Evolutionary conservation across 2,888 invertebrate species (phyloP), one percentile per base, ranked within the genome.

Genomic region (Patella caerulea): DNA sequence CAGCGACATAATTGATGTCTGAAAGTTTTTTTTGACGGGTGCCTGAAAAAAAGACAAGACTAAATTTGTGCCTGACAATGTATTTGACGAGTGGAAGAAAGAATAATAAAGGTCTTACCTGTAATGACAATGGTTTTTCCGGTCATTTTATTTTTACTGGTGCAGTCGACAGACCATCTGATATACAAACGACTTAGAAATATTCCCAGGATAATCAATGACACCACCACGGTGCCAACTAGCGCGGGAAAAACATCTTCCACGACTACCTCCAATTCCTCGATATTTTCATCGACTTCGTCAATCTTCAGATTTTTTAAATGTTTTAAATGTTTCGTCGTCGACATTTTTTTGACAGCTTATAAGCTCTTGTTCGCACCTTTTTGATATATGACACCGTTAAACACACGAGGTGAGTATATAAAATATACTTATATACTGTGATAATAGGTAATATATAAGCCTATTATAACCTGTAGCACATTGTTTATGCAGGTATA

Each of bases 91-190:
- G 45, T 45, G 45, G 9, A 45, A 1, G 45, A 45, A 45, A 45
- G 1, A 45, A 45, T 9, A 45, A 45, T 9, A 9, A 45, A 5
- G 45, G 7, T 24, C 85, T 82, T 80, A 88, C 89, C 89, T 78
- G 87, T 87, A 12, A 89, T 86, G 2, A 89, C 78, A 29, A 88
- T 87, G 0, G 88, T 88, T 80, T 88, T 88, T n/a, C 88, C 88
- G 11, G 87, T 88, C 73, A 88, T 75, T 0, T 83, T 79, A 77
- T 87, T 87, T 52, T 84, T 79, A 75, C 86, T 86, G 53, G 83
- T 83, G 73, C 87, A 87, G 11, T 77, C 75, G 0, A 86, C 86
- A 12, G 82, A 82, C 86, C 87, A 88, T n/a, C 87, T 79, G 59
- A 87, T 83, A 74, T 87, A 88, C 75, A 86, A 81, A 17, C 89